phyloP scores from a whole-genome alignment of 2,888 invertebrate species.

The Balanococcus diminutus region DNA sequence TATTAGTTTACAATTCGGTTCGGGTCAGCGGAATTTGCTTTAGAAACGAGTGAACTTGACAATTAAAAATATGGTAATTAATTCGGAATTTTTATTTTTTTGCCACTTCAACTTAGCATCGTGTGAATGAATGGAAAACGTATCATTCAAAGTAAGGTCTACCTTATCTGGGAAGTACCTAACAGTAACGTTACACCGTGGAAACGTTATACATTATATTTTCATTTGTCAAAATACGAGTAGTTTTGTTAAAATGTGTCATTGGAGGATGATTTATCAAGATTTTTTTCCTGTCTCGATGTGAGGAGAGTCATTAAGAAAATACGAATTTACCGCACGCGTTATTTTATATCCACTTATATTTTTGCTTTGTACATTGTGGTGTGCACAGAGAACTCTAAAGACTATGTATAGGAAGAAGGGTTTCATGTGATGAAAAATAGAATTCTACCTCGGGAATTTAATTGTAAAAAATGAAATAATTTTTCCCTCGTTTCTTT shows the following conservation, averaged over 20 bases:
- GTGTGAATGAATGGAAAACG: neutral
- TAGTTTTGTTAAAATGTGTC: slow-evolving; percentile 17
- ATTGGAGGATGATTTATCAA: neutral
- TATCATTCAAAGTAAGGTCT: neutral
- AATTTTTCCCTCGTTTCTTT: neutral
- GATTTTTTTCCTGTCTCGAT: neutral
- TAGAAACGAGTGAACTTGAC: neutral
- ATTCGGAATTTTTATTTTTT: neutral
- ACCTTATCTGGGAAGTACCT: neutral
- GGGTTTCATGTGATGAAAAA: neutral
- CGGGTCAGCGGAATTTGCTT: neutral
- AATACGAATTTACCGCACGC: neutral
- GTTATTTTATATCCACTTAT: neutral
- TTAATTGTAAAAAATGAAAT: slow-evolving; percentile 2
- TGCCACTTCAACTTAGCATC: neutral
- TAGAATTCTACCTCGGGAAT: neutral
- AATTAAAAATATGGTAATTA: slow-evolving; percentile 11
- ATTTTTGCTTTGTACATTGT: neutral
- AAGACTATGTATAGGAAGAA: neutral
- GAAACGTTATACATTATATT: neutral
- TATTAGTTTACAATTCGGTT: neutral
- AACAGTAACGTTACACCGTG: neutral
- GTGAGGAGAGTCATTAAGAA: slow-evolving; percentile 10
- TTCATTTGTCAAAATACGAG: slow-evolving; percentile 26
- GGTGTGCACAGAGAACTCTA: neutral